Evolutionary conservation across 2,113 vertebrate genomes (phyloP), one percentile per base, ranked within the genome.

Genomic region (Ptyas mucosa): DNA sequence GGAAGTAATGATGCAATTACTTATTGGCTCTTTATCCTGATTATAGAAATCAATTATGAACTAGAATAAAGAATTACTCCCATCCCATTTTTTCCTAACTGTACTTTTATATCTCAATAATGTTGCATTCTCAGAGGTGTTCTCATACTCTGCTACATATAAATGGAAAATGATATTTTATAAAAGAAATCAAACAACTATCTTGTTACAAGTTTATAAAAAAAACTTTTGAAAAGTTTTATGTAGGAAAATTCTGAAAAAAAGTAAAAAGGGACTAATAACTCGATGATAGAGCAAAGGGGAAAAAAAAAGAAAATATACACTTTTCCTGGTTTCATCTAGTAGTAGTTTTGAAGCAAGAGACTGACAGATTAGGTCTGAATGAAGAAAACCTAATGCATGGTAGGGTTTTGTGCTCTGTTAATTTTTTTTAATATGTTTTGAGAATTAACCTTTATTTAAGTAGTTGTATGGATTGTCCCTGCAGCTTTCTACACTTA

Each of bases 1-100:
- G 90, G 34, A 81, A 93, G 26, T 10, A 91, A 91, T n/a, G 21
- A 91, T 54, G 88, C 1, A 88, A 85, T 90, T 46, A 90, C 58
- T 95, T 92, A 88, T 53, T 93, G 9, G 0, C 21, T 0, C 34
- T 88, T 94, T 95, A 92, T 93, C 85, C 14, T 95, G 51, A 91
- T 94, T 95, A 93, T 29, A 94, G 34, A 88, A 96, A 94, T 95
- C 58, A 95, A 21, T 96, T 49, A 88, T 92, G 9, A 69, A 23
- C 1, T 91, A 89, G 24, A 57, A 95, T 69, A 94, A 94, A 49
- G 93, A 93, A 51, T 89, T 93, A 90, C 29, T 93, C 29, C 39
- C 24, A n/a, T 94, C 94, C 3, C 91, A 1, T 20, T 90, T 90
- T 92, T 91, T 89, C 9, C 1, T 51, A 94, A 94, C 11, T 92